Base-by-base conservation (phyloP, 1,140 invertebrate genomes). In the Matsumurasca onukii region DNA sequence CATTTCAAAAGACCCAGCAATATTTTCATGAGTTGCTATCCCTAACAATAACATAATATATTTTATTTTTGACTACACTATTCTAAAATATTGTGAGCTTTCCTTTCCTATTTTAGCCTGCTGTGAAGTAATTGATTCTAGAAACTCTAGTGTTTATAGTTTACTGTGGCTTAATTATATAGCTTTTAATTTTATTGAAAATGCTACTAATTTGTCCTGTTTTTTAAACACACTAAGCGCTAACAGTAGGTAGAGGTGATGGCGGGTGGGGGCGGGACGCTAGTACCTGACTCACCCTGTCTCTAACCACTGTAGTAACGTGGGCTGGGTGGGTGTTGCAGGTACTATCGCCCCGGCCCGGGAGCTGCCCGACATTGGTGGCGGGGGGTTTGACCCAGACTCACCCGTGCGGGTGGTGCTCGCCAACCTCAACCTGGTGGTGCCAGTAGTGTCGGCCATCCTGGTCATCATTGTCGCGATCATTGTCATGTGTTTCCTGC, bases 291-390 rank as follows among this genome's bases (percentile, higher is more conserved):
- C 55, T 59, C 55, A 59, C 55, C 55, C 55, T 27, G 25, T 59
- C 15, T 59, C 22, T 51, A 59, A 25, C 25, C 34, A 39, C 34
- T n/a, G n/a, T n/a, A 39, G 34, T 39, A 17, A 39, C 17, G 34
- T 39, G 34, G 34, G n/a, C 5, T 69, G 64, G 66, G 66, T 67
- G 49, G 68, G 66, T 75, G 74, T 91, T 92, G 85, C 90, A 96
- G 94, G 92, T 88, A 95, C 93, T 81, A 93, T 96, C 82, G 91
- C 92, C 80, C 94, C 94, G 78, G 89, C 91, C 78, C 89, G 91
- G 79, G 91, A 95, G 79, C 84, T 93, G 72, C 89, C 86, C 74
- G 88, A 92, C 76, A 88, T 87, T 74, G 78, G 78, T 73, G 55
- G 69, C 67, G 68, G 72, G 30, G 78, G 77, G 73, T 77, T 76